phyloP scores from a whole-genome alignment of 2,113 vertebrate genomes.

The Camelus bactrianus region DNA sequence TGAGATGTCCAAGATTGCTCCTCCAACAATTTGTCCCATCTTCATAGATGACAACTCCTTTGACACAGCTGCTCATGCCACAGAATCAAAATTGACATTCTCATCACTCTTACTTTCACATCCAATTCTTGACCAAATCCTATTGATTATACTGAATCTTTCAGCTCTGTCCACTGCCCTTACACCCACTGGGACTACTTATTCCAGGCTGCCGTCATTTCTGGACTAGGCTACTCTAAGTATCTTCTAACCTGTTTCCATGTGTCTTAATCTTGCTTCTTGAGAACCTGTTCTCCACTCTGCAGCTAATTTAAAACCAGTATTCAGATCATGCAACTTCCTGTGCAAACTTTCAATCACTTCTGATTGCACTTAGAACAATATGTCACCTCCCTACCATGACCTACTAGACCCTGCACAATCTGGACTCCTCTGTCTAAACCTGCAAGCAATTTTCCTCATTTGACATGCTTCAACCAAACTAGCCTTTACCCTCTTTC shows the following conservation, averaged over 20 bases:
- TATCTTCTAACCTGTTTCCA: not conserved
- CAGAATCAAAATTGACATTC: not conserved
- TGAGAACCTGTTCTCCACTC: not conserved
- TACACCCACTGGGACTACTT: not conserved
- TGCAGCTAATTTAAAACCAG: not conserved
- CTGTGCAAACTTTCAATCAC: not conserved
- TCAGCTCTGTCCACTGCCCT: not conserved
- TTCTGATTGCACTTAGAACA: not conserved
- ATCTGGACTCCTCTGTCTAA: not conserved
- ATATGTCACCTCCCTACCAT: not conserved
- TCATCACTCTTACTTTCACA: not conserved
- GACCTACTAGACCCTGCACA: not conserved
- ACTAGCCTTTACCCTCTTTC: not conserved
- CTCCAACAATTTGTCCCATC: not conserved
- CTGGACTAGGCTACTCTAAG: not conserved
- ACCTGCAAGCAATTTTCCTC: not conserved
- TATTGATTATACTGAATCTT: not conserved
- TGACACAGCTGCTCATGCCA: not conserved
- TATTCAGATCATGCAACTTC: not conserved
- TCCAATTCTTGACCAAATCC: not conserved
- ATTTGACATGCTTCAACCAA: not conserved
- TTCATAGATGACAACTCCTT: not conserved
- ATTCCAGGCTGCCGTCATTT: not conserved
- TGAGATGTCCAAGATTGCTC: not conserved
- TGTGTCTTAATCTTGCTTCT: not conserved